Evolutionary conservation across 2,797 vertebrate species (phyloP), one percentile per base, ranked within the genome.

Genomic region (Lophius americanus): DNA sequence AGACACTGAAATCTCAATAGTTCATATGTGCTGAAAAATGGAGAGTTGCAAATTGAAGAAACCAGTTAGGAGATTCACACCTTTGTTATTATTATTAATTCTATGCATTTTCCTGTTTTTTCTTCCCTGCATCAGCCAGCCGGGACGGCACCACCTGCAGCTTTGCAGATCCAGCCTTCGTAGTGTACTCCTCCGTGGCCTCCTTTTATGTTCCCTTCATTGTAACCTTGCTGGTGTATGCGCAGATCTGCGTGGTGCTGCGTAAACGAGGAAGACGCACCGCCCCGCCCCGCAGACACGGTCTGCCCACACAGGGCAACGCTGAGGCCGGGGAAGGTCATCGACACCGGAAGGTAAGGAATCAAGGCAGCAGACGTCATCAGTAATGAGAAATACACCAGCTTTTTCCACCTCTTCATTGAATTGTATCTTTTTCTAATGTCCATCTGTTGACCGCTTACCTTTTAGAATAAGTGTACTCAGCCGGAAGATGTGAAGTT

Each of bases 151-250:
- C 85, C 67, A 90, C 89, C 0, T 94, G 94, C 79, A 93, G 89
- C 81, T 94, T 94, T 46, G 91, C 92, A 1, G 92, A 94, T 76
- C 94, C 94, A 0, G 92, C 93, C 63, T 94, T 94, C 1, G 93
- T 94, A 41, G 89, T 94, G 10, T 94, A 94, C 82, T 94, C 94
- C 0, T 94, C 94, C 0, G 93, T 94, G 48, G 93, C 92, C n/a
- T 94, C 94, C 50, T 94, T 94, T 85, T 94, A 94, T 43, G 92
- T 94, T 3, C 93, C 94, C 55, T 94, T 94, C 87, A 93, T 94
- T 9, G 92, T 94, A 2, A 94, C 93, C 0, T 42, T 94, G 83
- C 80, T 94, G 82, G 93, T 94, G 52, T 94, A 94, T 5, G 91
- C 82, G 1, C 94, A 94, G 91, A 94, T 94, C 91, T 94, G 93